Evolutionary conservation across 1,140 invertebrate species (phyloP).

Genomic region (Pogonomyrmex californicus): DNA sequence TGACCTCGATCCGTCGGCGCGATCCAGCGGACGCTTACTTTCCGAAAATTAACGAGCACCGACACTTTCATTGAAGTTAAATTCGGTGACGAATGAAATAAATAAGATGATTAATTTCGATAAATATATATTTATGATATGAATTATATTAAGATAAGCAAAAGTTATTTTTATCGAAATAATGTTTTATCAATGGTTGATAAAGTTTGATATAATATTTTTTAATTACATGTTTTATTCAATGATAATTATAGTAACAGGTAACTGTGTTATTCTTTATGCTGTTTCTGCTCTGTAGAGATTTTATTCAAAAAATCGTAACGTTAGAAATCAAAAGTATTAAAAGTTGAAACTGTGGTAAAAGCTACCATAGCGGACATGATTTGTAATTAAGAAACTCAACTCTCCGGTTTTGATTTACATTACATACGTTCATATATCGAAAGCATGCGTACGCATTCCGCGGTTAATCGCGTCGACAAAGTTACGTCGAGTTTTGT

Average conservation of each 20-base stretch:
- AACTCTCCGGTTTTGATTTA: background rate
- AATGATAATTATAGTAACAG: background rate
- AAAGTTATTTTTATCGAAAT: background rate
- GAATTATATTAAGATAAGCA: background rate
- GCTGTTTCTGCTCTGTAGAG: background rate
- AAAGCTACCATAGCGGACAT: background rate
- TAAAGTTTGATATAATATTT: background rate
- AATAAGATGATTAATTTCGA: too few relatives aligned
- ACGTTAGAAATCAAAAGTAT: background rate
- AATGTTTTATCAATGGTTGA: too few relatives aligned
- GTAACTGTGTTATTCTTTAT: background rate
- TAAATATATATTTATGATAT: background rate
- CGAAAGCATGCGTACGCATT: background rate
- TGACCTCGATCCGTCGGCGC: background rate
- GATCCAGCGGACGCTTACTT: background rate
- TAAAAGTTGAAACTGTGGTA: background rate
- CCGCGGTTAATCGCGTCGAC: conserved; percentile 11
- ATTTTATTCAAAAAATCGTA: background rate
- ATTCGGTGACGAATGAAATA: background rate
- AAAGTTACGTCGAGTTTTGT: conserved; percentile 4
- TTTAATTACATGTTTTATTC: background rate
- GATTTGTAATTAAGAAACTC: conserved; percentile 18
- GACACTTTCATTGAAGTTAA: background rate
- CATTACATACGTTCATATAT: background rate
- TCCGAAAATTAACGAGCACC: background rate